phyloP scores from a whole-genome alignment of 1,140 invertebrate species.

The Cylas formicarius region DNA sequence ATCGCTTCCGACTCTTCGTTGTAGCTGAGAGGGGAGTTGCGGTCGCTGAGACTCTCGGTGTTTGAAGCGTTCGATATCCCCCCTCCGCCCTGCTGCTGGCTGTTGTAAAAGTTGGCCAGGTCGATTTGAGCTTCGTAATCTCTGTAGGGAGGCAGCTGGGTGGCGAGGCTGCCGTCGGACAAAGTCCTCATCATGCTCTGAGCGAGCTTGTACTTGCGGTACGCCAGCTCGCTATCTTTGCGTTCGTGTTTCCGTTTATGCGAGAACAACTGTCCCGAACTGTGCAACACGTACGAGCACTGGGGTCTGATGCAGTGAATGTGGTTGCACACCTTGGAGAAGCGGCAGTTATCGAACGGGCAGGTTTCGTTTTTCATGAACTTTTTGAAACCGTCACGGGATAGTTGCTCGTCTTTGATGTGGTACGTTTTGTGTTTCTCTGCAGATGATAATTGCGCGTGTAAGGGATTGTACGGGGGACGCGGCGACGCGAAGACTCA shows the following conservation, averaged over 20 bases:
- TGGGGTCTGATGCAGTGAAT: conserved; percentile 95
- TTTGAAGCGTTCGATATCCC: conserved; percentile 36
- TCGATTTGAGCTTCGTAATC: conserved; percentile 36
- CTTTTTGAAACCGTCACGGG: conserved; percentile 95
- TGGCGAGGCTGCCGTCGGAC: conserved; percentile 28
- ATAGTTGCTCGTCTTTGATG: conserved; percentile 93
- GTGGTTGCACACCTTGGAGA: conserved; percentile 93
- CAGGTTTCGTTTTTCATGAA: conserved; percentile 97
- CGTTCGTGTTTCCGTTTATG: conserved; percentile 97
- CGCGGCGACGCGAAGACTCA: conserved; percentile 46
- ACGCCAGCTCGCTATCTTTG: conserved; percentile 78
- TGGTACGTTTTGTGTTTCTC: conserved; percentile 99
- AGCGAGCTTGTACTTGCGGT: conserved; percentile 63
- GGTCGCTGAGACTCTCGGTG: conserved; percentile 38
- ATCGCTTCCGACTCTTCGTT: conserved; percentile 33
- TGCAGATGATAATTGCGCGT: conserved; percentile 43
- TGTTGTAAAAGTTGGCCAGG: conserved; percentile 30
- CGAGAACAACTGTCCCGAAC: conserved; percentile 92
- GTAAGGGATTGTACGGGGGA: no score
- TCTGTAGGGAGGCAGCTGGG: conserved; percentile 22
- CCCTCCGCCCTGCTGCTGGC: conserved; percentile 27
- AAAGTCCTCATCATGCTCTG: conserved; percentile 43
- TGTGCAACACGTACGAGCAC: conserved; percentile 93
- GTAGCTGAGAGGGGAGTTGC: conserved; percentile 39
- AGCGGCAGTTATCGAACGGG: conserved; percentile 83